These are phyloP conservation scores for Philopotamus ludificatus DNA, from an alignment of 1,140 invertebrate species.

Conservation along the genomic window DNA sequence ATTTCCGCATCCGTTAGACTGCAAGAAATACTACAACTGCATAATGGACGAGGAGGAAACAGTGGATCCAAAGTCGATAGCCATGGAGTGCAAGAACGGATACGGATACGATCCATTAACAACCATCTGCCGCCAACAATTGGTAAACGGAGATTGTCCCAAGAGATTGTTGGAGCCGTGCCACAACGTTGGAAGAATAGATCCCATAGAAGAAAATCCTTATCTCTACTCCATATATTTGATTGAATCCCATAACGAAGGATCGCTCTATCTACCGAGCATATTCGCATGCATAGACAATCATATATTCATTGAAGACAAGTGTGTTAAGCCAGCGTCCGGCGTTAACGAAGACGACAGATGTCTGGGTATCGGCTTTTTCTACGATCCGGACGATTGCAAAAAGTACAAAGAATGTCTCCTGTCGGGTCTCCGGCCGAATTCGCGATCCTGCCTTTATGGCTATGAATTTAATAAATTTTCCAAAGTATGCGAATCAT, in stretches of 20 bases:
- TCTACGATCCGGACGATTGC: background rate
- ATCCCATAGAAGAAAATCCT: background rate
- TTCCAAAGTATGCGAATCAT: too few relatives aligned
- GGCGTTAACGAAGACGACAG: background rate
- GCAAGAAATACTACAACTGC: background rate
- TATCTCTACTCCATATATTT: background rate
- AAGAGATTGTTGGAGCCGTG: background rate
- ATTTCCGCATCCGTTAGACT: background rate
- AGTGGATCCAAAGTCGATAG: background rate
- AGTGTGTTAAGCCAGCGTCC: background rate
- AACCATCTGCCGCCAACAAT: constrained; percentile 5
- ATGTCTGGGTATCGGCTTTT: background rate
- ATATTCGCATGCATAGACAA: background rate
- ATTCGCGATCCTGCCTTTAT: too few relatives aligned
- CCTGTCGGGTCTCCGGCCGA: too few relatives aligned
- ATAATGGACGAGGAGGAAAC: background rate
- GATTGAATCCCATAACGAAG: too few relatives aligned
- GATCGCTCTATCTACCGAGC: too few relatives aligned
- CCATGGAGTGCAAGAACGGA: background rate
- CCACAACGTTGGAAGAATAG: background rate
- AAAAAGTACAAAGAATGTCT: constrained; percentile 6
- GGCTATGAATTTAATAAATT: too few relatives aligned
- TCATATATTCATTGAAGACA: background rate
- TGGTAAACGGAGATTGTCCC: background rate
- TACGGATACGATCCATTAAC: constrained; percentile 21